Evolutionary conservation across 2,888 invertebrate species (phyloP), one percentile per base, ranked within the genome.

Genomic region (Himalopsyche japonica): DNA sequence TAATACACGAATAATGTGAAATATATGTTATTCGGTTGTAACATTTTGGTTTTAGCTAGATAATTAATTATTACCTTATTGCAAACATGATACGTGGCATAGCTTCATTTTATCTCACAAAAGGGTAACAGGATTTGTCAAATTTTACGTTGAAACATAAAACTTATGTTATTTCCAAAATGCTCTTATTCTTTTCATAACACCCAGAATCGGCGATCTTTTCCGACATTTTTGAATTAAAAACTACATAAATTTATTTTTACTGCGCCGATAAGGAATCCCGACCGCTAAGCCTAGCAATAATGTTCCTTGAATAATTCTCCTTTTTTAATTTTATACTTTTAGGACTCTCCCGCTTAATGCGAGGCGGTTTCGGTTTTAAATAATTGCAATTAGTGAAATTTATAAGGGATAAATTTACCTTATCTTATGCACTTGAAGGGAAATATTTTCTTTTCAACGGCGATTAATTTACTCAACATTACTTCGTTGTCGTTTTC

Each of bases 361-460:
- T 80, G 80, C 30, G 43, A 79, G 83, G 79, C 49, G 70, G 57
- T 82, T 82, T 77, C 34, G 57, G 37, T 77, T 82, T 70, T 80
- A 80, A 80, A 83, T 83, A 64, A 76, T 64, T 76, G 83, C 80
- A 83, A 83, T 83, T 83, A 83, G 83, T 76, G 76, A 76, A 79
- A 76, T 83, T 83, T 83, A 80, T 83, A 27, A 80, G 80, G 70
- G 80, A 83, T 83, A 83, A 83, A 83, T 83, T 83, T 83, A 57
- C 83, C 83, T 83, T 83, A 83, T 83, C 83, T 57, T 70, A 76
- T 48, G 34, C 43, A n/a, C 47, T 70, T 47, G 79, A 83, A 80
- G 79, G 32, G 43, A 76, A 79, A 83, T n/a, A 79, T 80, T 76
- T 83, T 83, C 80, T 80, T 78, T 57, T 47, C 70, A 27, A 70